Evolutionary conservation across 2,888 invertebrate genomes (phyloP).

Genomic region (Sycophila texana): DNA sequence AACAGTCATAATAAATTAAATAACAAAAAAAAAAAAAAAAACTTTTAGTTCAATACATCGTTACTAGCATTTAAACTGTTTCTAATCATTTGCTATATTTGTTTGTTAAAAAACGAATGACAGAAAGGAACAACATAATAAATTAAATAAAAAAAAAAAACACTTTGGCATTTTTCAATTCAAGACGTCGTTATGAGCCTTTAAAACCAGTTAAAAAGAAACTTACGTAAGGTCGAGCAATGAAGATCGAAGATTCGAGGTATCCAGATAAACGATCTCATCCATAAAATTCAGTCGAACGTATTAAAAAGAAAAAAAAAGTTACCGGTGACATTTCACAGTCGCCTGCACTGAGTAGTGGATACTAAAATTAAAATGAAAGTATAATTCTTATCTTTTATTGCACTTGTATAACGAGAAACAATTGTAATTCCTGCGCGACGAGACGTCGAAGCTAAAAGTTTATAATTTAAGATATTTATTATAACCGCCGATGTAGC

Average conservation of each 20-base stretch:
- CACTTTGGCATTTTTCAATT: too few relatives aligned
- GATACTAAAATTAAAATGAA: neutral
- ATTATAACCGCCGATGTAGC: conserved; percentile 43
- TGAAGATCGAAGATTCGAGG: conserved; percentile 2
- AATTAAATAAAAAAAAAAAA: too few relatives aligned
- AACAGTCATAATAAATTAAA: too few relatives aligned
- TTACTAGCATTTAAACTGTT: too few relatives aligned
- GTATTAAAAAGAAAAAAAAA: neutral
- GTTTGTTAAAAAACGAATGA: too few relatives aligned
- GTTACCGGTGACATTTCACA: conserved; percentile 34
- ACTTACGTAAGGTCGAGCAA: neutral
- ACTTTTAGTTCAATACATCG: too few relatives aligned
- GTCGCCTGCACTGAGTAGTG: conserved; percentile 37
- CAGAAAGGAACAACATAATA: too few relatives aligned
- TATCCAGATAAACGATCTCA: neutral
- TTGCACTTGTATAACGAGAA: conserved; percentile 30
- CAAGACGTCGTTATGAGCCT: neutral
- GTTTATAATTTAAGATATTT: conserved; percentile 48
- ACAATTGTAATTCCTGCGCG: conserved; percentile 24
- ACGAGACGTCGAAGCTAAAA: conserved; percentile 21
- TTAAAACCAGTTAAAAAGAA: neutral
- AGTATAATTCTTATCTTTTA: conserved; percentile 3
- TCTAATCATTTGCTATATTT: too few relatives aligned
- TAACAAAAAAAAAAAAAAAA: too few relatives aligned
- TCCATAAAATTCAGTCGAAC: neutral